Percentiles rank a stretch among this genome's conserved stretches.
phyloP scores from a whole-genome alignment of 2,888 invertebrate species.

The Gryllus longicercus region DNA sequence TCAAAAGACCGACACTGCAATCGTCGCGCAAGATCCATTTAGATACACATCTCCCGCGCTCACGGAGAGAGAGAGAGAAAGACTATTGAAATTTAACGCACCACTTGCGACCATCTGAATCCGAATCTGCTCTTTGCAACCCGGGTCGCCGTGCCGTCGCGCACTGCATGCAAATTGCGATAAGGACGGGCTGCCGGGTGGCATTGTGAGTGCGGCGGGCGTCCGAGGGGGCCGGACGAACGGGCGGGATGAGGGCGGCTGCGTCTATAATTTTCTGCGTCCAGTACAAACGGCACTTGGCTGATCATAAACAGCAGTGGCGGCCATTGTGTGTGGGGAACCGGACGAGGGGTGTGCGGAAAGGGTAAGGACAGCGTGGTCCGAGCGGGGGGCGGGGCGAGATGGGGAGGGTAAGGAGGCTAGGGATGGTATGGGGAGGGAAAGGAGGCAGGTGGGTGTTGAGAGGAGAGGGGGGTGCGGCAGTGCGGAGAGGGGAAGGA shows the following conservation, averaged over 20 bases:
- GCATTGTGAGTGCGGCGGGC: neutral
- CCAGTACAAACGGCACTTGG: neutral
- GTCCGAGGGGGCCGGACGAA: neutral
- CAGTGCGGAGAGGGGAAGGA: no score
- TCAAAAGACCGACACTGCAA: neutral
- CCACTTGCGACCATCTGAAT: neutral
- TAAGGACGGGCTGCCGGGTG: neutral
- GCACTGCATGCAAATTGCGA: neutral
- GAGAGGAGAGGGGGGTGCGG: neutral
- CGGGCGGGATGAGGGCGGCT: neutral
- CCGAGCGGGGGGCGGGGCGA: no score
- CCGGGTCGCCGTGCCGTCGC: neutral
- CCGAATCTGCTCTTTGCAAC: neutral
- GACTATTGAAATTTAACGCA: neutral
- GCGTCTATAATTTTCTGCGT: conserved; percentile 2
- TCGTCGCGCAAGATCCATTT: neutral
- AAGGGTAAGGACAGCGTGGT: no score
- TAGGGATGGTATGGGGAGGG: neutral
- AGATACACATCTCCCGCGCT: neutral
- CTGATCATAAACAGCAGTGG: neutral
- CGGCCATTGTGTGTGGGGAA: no score
- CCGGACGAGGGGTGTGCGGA: no score
- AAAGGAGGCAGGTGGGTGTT: neutral
- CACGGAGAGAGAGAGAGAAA: neutral
- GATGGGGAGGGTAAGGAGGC: neutral